phyloP scores from a whole-genome alignment of 2,888 invertebrate species.

The Diaprepes abbreviatus region DNA sequence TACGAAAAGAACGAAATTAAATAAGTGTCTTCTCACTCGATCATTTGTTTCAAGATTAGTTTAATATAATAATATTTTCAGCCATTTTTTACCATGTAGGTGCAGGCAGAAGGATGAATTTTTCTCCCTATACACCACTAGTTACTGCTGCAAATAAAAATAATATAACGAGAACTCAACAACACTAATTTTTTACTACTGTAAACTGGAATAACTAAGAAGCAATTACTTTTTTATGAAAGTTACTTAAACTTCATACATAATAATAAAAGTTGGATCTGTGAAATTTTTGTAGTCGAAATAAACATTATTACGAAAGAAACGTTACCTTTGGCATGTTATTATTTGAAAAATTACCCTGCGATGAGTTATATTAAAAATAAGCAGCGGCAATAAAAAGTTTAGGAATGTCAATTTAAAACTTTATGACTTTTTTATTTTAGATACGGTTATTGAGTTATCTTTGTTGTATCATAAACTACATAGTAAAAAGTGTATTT shows the following conservation, averaged over 20 bases:
- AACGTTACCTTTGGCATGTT: background rate
- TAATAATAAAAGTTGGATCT: constrained; percentile 28
- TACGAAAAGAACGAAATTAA: too few species aligned
- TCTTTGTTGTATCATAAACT: too few species aligned
- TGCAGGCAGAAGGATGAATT: too few species aligned
- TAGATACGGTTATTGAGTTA: too few species aligned
- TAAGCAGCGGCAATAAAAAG: background rate
- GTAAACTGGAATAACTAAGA: constrained; percentile 17
- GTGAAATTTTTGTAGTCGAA: constrained; percentile 9
- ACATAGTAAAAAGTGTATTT: too few species aligned
- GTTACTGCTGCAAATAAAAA: constrained; percentile 21
- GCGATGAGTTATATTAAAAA: background rate
- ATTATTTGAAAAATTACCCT: constrained; percentile 8
- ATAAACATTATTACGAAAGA: background rate
- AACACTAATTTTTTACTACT: constrained; percentile 20
- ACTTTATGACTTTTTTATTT: constrained; percentile 9
- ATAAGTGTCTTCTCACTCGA: too few species aligned
- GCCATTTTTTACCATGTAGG: too few species aligned
- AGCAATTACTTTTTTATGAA: constrained; percentile 20
- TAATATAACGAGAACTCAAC: constrained; percentile 8
- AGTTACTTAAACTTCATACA: constrained; percentile 28
- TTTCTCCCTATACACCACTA: too few species aligned
- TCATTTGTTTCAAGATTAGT: too few species aligned
- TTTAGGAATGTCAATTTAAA: background rate
- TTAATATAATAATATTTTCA: too few species aligned